A percentile compares a stretch with the other conserved stretches of the same genome.
Conservation (phyloP, 2,888 invertebrate genomes). For the Zygaena filipendulae region DNA sequence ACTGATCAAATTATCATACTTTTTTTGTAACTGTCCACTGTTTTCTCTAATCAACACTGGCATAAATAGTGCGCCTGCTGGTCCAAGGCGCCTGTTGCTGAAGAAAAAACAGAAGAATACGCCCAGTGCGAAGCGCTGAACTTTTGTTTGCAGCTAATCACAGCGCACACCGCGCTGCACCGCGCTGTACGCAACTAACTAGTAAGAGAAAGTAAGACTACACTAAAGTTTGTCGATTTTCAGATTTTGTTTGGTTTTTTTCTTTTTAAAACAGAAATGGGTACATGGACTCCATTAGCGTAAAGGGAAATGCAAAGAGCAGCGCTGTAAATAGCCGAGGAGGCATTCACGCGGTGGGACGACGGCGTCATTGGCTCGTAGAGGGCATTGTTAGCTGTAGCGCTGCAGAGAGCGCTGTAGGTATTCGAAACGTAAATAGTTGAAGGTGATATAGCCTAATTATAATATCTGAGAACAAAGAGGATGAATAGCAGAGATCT, state of each 20-base stretch:
- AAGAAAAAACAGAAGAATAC: background rate
- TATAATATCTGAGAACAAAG: slow-evolving; percentile 16
- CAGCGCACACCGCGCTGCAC: too few species aligned
- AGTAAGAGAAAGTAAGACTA: slow-evolving; percentile 11
- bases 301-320: slow-evolving; percentile 23
- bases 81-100: too few species aligned
- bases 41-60: too few species aligned
- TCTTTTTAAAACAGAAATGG: slow-evolving; percentile 21
- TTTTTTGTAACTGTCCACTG: too few species aligned
- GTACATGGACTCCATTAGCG: slow-evolving; percentile 19
- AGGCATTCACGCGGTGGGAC: slow-evolving; percentile 23
- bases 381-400: slow-evolving; percentile 23
- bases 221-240: background rate
- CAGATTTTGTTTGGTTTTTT: slow-evolving; percentile 15
- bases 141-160: too few species aligned
- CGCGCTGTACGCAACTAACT: too few species aligned
- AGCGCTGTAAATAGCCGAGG: slow-evolving; percentile 32
- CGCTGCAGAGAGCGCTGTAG: slow-evolving; percentile 20
- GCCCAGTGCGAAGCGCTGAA: too few species aligned
- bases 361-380: slow-evolving; percentile 28
- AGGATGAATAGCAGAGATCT: slow-evolving; percentile 10
- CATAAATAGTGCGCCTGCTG: too few species aligned
- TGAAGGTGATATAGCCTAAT: slow-evolving; percentile 17
- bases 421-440: slow-evolving; percentile 20
- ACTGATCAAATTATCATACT: too few species aligned